Evolutionary conservation across 2,113 vertebrate species (phyloP), one percentile per base, ranked within the genome.

Genomic region (Ctenomys sociabilis): DNA sequence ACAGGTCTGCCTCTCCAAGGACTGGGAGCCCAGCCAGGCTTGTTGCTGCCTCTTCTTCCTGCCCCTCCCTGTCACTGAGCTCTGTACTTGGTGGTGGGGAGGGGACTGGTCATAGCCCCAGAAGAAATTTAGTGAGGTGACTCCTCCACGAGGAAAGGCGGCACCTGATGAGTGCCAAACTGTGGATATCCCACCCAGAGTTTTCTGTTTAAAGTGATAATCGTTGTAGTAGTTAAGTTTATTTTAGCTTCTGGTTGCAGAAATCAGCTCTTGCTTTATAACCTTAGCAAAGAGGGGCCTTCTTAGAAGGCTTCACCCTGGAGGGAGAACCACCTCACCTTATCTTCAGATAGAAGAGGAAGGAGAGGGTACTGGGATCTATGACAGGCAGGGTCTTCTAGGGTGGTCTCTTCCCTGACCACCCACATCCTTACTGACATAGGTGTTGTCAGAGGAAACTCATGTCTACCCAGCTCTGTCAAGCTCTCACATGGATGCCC

Each of bases 371-470:
- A 26, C 40, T 81, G 77, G 77, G 45, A 12, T 9, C 64, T 28
- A 9, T 30, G 45, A n/a, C 66, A 83, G 68, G n/a, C 17, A 1
- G 43, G 32, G 22, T 32, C n/a, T 37, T 54, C 13, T 13, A 2
- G 0, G 37, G 12, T 16, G 0, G 32, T 59, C 7, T 32, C 63
- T 54, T 3, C 64, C 52, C 77, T 30, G 1, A 0, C 7, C 40
- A 64, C 9, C 64, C 11, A 4, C 8, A 0, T 24, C 12, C 7
- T 0, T 3, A 14, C 43, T 64, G 0, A 45, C 49, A 10, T 52
- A 52, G 0, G 5, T 52, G 40, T 24, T 16, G 0, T 24, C 28
- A 22, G 63, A 9, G 12, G 66, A 24, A 0, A 24, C 72, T 63
- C 17, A 2, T 3, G 28, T 5, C 66, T 57, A 0, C 22, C 35